phyloP scores from a whole-genome alignment of 1,140 invertebrate species.

The Orchesella cincta region DNA sequence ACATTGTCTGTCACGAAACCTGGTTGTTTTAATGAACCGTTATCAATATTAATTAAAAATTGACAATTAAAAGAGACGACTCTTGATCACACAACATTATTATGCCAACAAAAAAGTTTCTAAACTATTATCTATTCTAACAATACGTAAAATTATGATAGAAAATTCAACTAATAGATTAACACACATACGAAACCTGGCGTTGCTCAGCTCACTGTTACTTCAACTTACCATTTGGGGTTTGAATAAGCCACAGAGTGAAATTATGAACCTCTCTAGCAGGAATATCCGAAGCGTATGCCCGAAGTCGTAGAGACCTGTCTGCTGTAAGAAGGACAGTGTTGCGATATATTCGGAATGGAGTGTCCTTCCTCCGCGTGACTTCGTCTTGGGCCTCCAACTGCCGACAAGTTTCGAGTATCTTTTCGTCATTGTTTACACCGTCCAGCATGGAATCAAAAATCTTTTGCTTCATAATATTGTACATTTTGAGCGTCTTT shows the following conservation, averaged over 20 bases:
- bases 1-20: too few species aligned
- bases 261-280: not conserved
- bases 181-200: too few species aligned
- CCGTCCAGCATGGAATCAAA: slow-evolving; percentile 18
- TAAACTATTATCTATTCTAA: too few species aligned
- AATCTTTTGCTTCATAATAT: slow-evolving; percentile 34
- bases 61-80: too few species aligned
- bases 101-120: too few species aligned
- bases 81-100: too few species aligned
- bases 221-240: not conserved
- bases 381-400: slow-evolving; percentile 29
- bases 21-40: too few species aligned
- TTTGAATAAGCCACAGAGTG: not conserved
- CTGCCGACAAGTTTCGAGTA: slow-evolving; percentile 37
- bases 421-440: slow-evolving; percentile 41
- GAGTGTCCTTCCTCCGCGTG: slow-evolving; percentile 20
- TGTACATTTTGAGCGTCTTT: slow-evolving; percentile 2
- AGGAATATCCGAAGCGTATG: not conserved
- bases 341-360: slow-evolving; percentile 39
- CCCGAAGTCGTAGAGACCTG: slow-evolving; percentile 25
- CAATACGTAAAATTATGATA: too few species aligned
- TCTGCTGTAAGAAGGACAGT: slow-evolving; percentile 39
- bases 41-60: too few species aligned
- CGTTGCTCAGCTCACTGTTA: too few species aligned
- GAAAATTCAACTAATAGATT: too few species aligned